phyloP scores from a whole-genome alignment of 2,113 vertebrate species.

The Dolichotis patagonum region DNA sequence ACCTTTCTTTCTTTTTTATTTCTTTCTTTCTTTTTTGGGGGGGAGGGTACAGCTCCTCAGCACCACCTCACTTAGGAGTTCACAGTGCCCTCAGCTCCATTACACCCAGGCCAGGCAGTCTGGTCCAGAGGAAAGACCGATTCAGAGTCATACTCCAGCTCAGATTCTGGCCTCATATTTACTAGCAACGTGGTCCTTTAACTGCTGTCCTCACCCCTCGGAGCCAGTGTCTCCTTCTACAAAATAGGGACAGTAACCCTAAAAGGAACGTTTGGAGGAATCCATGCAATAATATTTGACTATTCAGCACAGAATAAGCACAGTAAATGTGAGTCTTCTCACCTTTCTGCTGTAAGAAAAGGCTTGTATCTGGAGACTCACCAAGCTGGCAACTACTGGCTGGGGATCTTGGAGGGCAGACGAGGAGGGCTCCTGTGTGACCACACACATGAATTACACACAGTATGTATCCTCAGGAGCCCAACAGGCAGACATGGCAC shows the following conservation, averaged over 20 bases:
- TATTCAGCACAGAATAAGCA: neutral
- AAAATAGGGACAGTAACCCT: neutral
- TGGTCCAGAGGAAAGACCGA: constrained; percentile 14
- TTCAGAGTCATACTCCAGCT: neutral
- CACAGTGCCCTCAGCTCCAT: neutral
- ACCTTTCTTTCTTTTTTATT: neutral
- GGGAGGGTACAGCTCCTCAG: too few relatives aligned
- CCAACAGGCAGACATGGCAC: neutral
- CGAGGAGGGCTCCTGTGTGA: neutral
- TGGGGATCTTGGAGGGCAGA: neutral
- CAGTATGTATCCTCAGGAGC: neutral
- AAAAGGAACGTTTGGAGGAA: neutral
- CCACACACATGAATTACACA: neutral
- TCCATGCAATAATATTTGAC: neutral
- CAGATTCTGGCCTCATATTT: neutral
- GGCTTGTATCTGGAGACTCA: neutral
- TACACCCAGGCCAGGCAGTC: neutral
- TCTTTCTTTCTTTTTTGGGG: too few relatives aligned
- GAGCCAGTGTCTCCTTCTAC: neutral
- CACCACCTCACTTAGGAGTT: too few relatives aligned
- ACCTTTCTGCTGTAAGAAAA: neutral
- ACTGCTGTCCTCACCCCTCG: neutral
- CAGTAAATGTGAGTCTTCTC: neutral
- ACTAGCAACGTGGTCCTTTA: neutral
- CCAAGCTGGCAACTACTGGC: neutral